These are phyloP conservation scores for Exocentrus adspersus DNA, from an alignment of 2,888 invertebrate genomes.

Conservation along the genomic window DNA sequence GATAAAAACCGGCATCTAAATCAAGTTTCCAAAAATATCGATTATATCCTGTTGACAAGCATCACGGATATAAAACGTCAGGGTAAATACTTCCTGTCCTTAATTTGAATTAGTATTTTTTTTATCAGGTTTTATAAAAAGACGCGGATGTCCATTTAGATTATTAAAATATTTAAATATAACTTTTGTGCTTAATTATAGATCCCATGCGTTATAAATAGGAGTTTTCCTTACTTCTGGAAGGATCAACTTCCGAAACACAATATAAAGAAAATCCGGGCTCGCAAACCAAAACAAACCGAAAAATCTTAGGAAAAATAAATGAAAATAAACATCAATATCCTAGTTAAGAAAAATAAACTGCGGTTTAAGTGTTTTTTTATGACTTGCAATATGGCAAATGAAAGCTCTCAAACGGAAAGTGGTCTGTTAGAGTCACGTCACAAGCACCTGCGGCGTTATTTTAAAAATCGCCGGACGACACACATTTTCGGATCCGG, in stretches of 20 bases:
- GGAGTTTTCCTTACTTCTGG: neutral
- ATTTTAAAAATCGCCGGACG: conserved; percentile 18
- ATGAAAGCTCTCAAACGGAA: conserved; percentile 13
- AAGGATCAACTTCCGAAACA: neutral
- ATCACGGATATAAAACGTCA: neutral
- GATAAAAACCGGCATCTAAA: too few species aligned
- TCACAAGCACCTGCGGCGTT: conserved; percentile 3
- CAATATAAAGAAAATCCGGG: neutral
- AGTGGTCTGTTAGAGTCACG: conserved; percentile 1
- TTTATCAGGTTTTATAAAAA: neutral
- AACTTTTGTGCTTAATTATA: conserved; percentile 12
- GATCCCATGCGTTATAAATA: conserved; percentile 3
- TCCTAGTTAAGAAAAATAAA: conserved; percentile 17
- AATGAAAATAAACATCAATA: neutral
- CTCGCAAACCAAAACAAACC: neutral
- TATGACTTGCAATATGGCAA: conserved; percentile 8
- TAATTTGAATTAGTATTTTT: neutral
- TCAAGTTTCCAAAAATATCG: too few species aligned
- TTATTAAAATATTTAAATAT: conserved; percentile 4
- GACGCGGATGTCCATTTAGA: neutral
- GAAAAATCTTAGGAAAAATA: too few species aligned
- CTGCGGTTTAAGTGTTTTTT: conserved; percentile 20
- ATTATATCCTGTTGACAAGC: neutral
- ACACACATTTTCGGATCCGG: conserved; percentile 20
- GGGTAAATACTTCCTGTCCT: neutral